phyloP scores from a whole-genome alignment of 2,113 vertebrate genomes.

The Ctenomys sociabilis region DNA sequence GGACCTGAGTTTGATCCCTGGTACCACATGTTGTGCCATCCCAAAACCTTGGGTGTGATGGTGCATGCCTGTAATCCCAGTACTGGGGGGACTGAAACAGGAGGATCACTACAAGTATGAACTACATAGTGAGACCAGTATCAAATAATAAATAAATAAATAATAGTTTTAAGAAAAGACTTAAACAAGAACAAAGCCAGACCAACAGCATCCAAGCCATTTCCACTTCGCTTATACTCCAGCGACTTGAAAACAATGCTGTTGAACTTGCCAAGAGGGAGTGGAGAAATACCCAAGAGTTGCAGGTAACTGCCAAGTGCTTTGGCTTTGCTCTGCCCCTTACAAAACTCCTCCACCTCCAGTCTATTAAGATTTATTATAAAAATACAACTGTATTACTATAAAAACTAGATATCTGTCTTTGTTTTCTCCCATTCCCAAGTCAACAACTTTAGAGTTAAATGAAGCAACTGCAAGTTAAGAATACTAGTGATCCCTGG shows the following conservation, averaged over 20 bases:
- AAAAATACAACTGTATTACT: background rate
- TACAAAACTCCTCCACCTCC: background rate
- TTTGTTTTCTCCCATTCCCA: background rate
- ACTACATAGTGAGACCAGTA: too few species aligned
- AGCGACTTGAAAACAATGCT: background rate
- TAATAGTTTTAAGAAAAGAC: background rate
- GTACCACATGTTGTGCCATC: too few species aligned
- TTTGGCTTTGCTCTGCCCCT: background rate
- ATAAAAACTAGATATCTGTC: background rate
- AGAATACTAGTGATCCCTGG: background rate
- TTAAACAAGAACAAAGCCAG: background rate
- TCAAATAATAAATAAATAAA: too few species aligned
- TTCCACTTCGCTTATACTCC: background rate
- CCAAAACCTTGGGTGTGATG: too few species aligned
- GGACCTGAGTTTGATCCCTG: too few species aligned
- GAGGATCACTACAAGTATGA: too few species aligned
- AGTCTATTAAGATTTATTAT: background rate
- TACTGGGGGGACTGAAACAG: too few species aligned
- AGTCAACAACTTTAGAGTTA: background rate
- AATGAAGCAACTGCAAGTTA: background rate
- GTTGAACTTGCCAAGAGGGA: background rate
- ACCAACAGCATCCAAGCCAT: background rate
- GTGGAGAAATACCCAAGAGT: background rate
- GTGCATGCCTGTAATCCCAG: too few species aligned
- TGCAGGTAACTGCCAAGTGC: background rate